Evolutionary conservation across 2,888 invertebrate species (phyloP).

Genomic region (Spatulosminthurus flaviceps): DNA sequence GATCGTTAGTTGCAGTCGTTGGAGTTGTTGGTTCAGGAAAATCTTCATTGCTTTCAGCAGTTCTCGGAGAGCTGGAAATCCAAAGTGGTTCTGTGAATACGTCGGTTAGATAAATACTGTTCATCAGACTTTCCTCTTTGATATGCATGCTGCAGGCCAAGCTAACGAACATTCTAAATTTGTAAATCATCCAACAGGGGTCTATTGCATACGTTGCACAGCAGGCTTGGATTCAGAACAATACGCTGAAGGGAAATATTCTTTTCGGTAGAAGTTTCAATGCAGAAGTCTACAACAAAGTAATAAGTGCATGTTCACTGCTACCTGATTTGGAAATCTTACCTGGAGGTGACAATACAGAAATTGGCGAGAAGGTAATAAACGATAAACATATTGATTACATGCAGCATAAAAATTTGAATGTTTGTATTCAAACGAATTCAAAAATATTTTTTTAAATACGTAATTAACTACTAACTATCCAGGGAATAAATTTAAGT

Average conservation of each 20-base stretch:
- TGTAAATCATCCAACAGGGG: constrained; percentile 65
- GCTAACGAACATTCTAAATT: not conserved
- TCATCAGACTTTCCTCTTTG: not conserved
- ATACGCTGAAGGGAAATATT: constrained; percentile 90
- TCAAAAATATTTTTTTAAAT: too few species aligned
- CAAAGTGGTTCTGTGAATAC: constrained; percentile 41
- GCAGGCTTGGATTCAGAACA: constrained; percentile 98
- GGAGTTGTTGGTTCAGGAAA: too few species aligned
- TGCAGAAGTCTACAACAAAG: constrained; percentile 76
- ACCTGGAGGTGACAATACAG: constrained; percentile 95
- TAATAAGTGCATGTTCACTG: constrained; percentile 90
- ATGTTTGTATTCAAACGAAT: too few species aligned
- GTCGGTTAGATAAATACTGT: constrained; percentile 8
- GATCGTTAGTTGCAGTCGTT: constrained; percentile 83
- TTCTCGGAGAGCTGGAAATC: constrained; percentile 68
- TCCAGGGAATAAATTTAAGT: too few species aligned
- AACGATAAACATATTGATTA: not conserved
- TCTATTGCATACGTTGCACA: constrained; percentile 86
- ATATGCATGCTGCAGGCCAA: too few species aligned
- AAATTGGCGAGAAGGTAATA: constrained; percentile 93
- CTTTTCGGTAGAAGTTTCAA: constrained; percentile 85
- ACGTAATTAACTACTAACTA: too few species aligned
- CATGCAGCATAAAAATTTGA: not conserved
- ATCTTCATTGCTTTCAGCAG: constrained; percentile 70
- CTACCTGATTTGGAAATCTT: constrained; percentile 91